Evolutionary conservation across 2,113 vertebrate genomes (phyloP).

Genomic region (Psittacula cyanocephala): DNA sequence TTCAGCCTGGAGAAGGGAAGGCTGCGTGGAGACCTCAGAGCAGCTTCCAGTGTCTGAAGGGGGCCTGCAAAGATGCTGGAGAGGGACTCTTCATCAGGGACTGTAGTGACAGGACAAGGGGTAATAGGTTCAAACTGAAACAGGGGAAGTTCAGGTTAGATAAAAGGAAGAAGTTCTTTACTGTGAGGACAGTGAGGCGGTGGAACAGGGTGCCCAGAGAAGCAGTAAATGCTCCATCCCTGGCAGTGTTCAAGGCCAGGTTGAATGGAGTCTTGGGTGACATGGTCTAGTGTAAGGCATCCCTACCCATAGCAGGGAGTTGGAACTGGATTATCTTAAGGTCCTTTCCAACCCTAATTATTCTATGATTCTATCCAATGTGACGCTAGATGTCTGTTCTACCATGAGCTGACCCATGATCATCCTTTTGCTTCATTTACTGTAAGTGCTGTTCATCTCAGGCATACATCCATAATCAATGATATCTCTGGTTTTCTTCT

Average conservation of each 20-base stretch:
- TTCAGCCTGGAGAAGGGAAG: not conserved
- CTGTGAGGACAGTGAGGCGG: not conserved
- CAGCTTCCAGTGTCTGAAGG: not conserved
- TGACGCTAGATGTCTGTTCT: not conserved
- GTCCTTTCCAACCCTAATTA: not conserved
- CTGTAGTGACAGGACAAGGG: not conserved
- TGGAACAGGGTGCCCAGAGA: not conserved
- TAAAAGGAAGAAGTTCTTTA: not conserved
- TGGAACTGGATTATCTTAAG: not conserved
- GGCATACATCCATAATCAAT: not conserved
- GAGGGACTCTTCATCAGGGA: not conserved
- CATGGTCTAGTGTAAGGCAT: not conserved
- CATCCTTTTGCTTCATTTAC: not conserved
- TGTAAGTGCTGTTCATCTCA: not conserved
- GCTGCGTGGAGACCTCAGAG: not conserved
- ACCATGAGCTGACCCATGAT: not conserved
- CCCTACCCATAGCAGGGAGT: not conserved
- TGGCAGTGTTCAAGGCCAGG: not conserved
- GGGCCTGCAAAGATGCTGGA: not conserved
- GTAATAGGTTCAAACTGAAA: not conserved
- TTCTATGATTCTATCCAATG: not conserved
- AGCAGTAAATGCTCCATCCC: not conserved
- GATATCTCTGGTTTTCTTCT: not conserved
- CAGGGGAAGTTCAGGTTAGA: not conserved
- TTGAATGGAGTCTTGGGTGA: not conserved